Conservation (phyloP, 2,888 invertebrate species). For the Autographa pulchrina region DNA sequence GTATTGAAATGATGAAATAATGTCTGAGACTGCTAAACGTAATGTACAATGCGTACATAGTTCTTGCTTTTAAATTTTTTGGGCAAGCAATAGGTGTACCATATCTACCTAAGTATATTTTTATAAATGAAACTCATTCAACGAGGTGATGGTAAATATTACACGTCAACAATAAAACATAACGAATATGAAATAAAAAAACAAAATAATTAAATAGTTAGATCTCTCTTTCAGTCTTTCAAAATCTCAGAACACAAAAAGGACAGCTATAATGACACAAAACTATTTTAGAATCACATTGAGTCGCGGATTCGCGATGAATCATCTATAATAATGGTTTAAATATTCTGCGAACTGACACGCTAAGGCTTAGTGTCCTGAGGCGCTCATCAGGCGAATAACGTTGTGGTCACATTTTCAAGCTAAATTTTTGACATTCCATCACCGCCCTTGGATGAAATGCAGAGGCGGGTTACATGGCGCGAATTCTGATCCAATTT, state of each 20-base stretch:
- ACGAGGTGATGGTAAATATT: no score
- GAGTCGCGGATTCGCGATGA: constrained; percentile 36
- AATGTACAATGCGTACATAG: background rate
- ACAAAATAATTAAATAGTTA: background rate
- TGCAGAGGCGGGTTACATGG: constrained; percentile 69
- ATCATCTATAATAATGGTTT: constrained; percentile 43
- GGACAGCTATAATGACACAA: constrained; percentile 32
- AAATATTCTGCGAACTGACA: constrained; percentile 53
- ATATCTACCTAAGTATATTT: no score
- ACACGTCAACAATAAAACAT: background rate
- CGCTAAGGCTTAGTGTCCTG: constrained; percentile 58
- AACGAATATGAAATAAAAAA: background rate
- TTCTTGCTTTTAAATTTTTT: no score
- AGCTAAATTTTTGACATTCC: constrained; percentile 86
- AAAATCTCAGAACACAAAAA: constrained; percentile 24
- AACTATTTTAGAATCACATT: constrained; percentile 39
- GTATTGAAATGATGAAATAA: constrained; percentile 1
- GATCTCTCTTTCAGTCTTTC: constrained; percentile 1
- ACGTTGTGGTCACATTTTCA: constrained; percentile 76
- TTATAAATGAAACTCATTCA: no score
- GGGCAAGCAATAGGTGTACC: no score
- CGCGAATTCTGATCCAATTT: background rate
- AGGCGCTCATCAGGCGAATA: constrained; percentile 64
- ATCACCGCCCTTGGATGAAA: constrained; percentile 76
- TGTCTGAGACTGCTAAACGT: background rate